These are phyloP conservation scores for Anastrepha obliqua DNA, from an alignment of 1,140 invertebrate species.

Conservation along the genomic window DNA sequence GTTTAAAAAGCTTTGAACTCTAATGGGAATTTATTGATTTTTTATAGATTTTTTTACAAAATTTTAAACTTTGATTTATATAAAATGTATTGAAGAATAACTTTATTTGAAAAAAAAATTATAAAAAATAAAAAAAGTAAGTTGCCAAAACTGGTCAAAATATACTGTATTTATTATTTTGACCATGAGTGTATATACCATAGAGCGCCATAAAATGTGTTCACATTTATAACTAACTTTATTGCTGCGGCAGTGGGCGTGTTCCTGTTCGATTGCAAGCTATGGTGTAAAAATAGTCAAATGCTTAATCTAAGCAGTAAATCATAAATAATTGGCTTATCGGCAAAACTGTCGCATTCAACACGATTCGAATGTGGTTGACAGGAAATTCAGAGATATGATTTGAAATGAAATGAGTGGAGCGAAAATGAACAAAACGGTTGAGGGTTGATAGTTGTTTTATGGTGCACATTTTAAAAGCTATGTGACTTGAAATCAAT, in stretches of 20 bases:
- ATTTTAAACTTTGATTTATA: no score
- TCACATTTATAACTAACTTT: neutral
- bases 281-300: neutral
- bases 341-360: neutral
- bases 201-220: neutral
- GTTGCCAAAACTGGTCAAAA: no score
- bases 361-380: neutral
- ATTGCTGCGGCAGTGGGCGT: neutral
- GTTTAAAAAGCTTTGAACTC: no score
- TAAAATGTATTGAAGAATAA: no score
- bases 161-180: no score
- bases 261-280: neutral
- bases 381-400: neutral
- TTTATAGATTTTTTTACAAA: no score
- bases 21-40: no score
- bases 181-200: neutral
- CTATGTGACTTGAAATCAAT: no score
- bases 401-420: neutral
- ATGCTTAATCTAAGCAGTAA: neutral
- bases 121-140: no score
- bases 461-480: no score
- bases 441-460: neutral
- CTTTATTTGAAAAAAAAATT: no score
- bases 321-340: constrained; percentile 28
- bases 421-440: neutral